These are phyloP conservation scores for Flabesymbios commensalis DNA, from an alignment of 2,888 invertebrate genomes.

Conservation along the genomic window DNA sequence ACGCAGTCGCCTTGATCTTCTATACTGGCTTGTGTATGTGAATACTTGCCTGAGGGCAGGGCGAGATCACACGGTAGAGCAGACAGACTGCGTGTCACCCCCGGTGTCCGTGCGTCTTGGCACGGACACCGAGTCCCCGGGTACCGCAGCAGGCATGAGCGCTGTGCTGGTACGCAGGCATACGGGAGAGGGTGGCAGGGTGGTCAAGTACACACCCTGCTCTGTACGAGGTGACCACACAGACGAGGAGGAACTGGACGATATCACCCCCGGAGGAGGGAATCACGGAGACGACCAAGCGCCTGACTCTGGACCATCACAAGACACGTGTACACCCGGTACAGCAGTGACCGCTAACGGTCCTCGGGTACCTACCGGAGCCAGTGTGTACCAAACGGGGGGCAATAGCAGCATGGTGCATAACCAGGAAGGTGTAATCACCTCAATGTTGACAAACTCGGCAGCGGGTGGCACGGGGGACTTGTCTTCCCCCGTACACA, in stretches of 20 bases:
- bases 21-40: constrained; percentile 17
- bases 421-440: too few species aligned
- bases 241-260: constrained; percentile 17
- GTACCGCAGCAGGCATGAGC: neutral
- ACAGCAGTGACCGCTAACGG: too few species aligned
- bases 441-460: too few species aligned
- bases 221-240: constrained; percentile 11
- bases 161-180: neutral
- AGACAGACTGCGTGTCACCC: too few species aligned
- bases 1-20: constrained; percentile 4
- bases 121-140: neutral
- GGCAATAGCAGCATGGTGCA: too few species aligned
- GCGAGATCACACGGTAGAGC: neutral
- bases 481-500: too few species aligned
- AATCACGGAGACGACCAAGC: neutral
- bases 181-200: neutral
- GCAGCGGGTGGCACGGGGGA: too few species aligned
- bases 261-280: constrained; percentile 3
- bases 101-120: too few species aligned
- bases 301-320: neutral
- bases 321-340: too few species aligned
- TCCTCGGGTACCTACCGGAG: too few species aligned
- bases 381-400: too few species aligned
- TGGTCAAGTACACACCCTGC: constrained; percentile 15
- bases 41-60: constrained; percentile 3